A percentile compares a stretch with the other conserved stretches of the same genome.
These are phyloP conservation scores for Ptilorrhoa leucosticta DNA, from an alignment of 2,113 vertebrate species.

Conservation along the genomic window DNA sequence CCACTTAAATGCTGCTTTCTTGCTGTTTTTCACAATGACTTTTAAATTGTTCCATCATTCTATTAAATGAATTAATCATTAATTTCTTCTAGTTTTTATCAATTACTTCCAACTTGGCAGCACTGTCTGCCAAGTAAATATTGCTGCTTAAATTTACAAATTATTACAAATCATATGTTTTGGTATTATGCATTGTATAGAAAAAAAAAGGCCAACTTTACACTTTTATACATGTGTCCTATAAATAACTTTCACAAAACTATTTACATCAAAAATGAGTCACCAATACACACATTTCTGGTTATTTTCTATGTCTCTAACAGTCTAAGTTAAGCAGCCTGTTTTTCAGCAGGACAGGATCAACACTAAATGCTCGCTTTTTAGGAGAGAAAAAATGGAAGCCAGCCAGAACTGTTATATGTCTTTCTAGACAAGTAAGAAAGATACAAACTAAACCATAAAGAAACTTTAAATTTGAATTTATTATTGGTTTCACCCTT, in stretches of 20 bases:
- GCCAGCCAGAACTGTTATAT: not conserved
- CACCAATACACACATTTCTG: not conserved
- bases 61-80: conserved; percentile 6
- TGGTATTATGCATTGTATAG: not conserved
- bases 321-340: not conserved
- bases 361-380: not conserved
- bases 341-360: not conserved
- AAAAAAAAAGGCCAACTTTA: not conserved
- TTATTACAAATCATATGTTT: not conserved
- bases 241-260: not conserved
- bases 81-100: not conserved
- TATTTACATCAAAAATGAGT: not conserved
- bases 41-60: not conserved
- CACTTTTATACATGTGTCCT: not conserved
- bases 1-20: not conserved
- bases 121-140: not conserved
- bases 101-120: not conserved
- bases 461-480: not conserved
- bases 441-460: not conserved
- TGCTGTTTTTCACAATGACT: not conserved
- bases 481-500: not conserved
- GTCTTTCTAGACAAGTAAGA: not conserved
- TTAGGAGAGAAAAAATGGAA: not conserved
- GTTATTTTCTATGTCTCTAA: not conserved
- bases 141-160: not conserved